Base-by-base conservation (phyloP, 92 coral and sea anemone genomes). In the Epizoanthus fatuus region DNA sequence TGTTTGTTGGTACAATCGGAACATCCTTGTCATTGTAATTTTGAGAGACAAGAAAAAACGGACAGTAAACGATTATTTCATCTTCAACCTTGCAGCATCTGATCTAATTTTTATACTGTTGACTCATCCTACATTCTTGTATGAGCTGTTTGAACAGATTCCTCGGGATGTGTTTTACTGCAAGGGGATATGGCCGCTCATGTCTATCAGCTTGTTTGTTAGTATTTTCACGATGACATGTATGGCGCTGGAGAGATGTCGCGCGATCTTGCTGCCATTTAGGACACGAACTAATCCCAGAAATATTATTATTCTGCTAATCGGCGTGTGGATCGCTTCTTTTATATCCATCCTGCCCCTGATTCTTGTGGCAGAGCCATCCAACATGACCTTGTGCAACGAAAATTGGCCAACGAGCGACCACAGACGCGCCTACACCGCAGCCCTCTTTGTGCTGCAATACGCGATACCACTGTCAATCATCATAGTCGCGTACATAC, bases 141-240 rank as follows among this genome's bases (percentile, higher is more conserved):
- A 94, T 64, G 95, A 92, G 29, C 90, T 92, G 4, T 94, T 94
- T 58, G 72, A 84, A n/a, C 10, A 52, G 29, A 86, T 94, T 51
- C 66, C 65, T 56, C 90, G 93, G 75, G 86, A 83, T 66, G 39
- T 70, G 17, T 94, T 94, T 45, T 92, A 94, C 78, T 94, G 98
- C 75, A 94, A 92, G 84, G 69, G 91, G 9, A 76, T 92, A 16
- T 94, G 98, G 98, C 98, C 98, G 1, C 85, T 94, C 83, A 94
- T 94, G 98, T 94, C 98, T 1, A 84, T 94, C 5, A 86, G 92
- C 42, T 64, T 94, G 63, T 90, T 87, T 53, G 95, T 90, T 9
- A 93, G 98, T 68, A 77, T 90, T 37, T 86, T 92, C 44, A 94
- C 95, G 22, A 79, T 94, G 65, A 73, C 91, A 12, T 90, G 83